Evolutionary conservation across 1,140 invertebrate species (phyloP), one percentile per base, ranked within the genome.

Genomic region (Chrysomallon squamiferum): DNA sequence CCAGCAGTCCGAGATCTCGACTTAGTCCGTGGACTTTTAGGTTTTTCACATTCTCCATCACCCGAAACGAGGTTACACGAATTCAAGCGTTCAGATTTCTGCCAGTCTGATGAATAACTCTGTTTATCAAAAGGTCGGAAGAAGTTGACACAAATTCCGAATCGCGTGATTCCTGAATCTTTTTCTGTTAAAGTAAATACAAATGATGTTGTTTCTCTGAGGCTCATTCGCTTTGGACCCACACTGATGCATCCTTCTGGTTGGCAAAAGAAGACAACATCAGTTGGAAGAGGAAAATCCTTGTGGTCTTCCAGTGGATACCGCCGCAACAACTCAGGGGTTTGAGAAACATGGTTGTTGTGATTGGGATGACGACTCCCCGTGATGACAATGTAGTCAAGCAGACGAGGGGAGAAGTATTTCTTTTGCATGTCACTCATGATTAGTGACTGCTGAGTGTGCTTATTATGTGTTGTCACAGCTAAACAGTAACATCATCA

Each of bases 241-340:
- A 95, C 92, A 71, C 91, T 95, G 62, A 94, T 81, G 81, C 97
- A 99, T 56, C 97, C 97, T 88, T 99, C 98, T 0, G 98, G 98
- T 86, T 99, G 98, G 84, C 98, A 99, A 87, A 99, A 99, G 82
- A 97, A 98, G 7, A 98, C 96, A 89, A 99, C 97, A 86, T 99
- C 97, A 75, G 96, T 87, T 1, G 97, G 96, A 67, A 99, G 87
- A 0, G 94, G 92, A 86, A 99, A 99, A 86, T 99, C 98, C 81
- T 86, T 83, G 85, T 99, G 97, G 86, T 99, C 97, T 69, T 97
- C 94, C 7, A 95, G 89, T 0, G 97, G 97, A 87, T 99, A 99
- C n/a, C 97, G 89, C 35, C 96, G 74, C 18, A 86, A 66, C 27
- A 86, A 69, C 57, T 86, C 84, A 22, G 85, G 85, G 7, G 82